phyloP scores from a whole-genome alignment of 2,888 invertebrate species.

The Cerceris ruficornis region DNA sequence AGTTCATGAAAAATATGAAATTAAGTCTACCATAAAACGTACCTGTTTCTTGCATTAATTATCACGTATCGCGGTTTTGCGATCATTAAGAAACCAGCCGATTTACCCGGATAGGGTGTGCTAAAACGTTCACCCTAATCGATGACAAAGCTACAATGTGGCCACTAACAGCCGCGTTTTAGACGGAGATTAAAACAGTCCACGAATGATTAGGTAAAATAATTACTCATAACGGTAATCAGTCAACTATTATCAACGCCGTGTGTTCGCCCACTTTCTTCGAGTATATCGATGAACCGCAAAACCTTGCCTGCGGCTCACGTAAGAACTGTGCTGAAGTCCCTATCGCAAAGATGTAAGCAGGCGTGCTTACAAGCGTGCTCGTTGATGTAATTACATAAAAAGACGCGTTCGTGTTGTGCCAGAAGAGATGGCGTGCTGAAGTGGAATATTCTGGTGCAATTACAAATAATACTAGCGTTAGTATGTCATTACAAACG shows the following conservation, averaged over 20 bases:
- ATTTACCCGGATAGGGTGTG: too few relatives aligned
- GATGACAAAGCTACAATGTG: background rate
- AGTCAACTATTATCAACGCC: conserved; percentile 21
- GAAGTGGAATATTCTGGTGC: too few relatives aligned
- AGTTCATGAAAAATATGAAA: too few relatives aligned
- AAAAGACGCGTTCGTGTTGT: background rate
- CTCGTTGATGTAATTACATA: conserved; percentile 32
- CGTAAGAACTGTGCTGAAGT: conserved; percentile 26
- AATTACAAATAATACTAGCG: too few relatives aligned
- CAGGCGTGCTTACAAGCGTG: conserved; percentile 26
- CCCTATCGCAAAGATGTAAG: conserved; percentile 27
- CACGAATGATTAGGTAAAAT: conserved; percentile 21
- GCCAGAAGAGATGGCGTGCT: too few relatives aligned
- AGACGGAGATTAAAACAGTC: conserved; percentile 17
- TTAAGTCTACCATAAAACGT: too few relatives aligned
- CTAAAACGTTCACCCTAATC: background rate
- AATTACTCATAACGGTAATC: conserved; percentile 37
- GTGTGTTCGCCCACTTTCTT: conserved; percentile 2
- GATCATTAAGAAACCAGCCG: too few relatives aligned
- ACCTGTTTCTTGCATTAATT: too few relatives aligned
- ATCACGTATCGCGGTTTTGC: too few relatives aligned
- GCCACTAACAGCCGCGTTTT: background rate
- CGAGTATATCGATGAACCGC: conserved; percentile 15
- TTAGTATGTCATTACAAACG: too few relatives aligned
- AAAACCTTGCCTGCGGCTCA: background rate